Conservation (phyloP, 2,888 invertebrate species). For the Amaurobius ferox region DNA sequence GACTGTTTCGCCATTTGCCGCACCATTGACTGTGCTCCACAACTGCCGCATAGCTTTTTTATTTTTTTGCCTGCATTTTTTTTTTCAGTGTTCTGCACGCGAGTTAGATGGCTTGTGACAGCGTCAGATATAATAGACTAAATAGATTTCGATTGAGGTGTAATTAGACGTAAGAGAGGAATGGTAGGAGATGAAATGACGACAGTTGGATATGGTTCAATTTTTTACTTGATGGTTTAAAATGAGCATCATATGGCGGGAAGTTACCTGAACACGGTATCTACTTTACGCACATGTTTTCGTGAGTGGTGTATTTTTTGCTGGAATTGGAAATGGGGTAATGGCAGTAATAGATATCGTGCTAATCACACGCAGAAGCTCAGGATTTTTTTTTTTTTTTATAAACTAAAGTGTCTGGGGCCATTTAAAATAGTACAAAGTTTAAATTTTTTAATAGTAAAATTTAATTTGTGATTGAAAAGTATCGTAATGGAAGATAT, state of each 20-base stretch:
- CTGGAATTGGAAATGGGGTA: background rate
- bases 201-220: background rate
- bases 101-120: constrained; percentile 17
- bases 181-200: background rate
- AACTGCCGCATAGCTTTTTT: constrained; percentile 41
- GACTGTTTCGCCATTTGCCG: constrained; percentile 35
- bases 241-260: background rate
- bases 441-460: too few relatives aligned
- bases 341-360: too few relatives aligned
- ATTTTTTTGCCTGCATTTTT: background rate
- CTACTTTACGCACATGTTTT: too few relatives aligned
- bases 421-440: too few relatives aligned
- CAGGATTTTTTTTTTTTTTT: too few relatives aligned
- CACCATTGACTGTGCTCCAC: constrained; percentile 30
- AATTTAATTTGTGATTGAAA: too few relatives aligned
- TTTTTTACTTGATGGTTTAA: background rate
- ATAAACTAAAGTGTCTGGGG: too few relatives aligned
- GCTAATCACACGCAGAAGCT: too few relatives aligned
- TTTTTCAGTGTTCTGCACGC: background rate
- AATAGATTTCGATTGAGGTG: constrained; percentile 46
- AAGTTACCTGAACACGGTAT: background rate
- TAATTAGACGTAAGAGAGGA: constrained; percentile 1
- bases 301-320: background rate
- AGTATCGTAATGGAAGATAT: too few relatives aligned
- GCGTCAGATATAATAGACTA: constrained; percentile 19